A percentile compares a stretch with the other conserved stretches of the same genome.
Evolutionary conservation across 2,797 vertebrate species (phyloP).

Genomic region (Hapalemur alaotrensis): DNA sequence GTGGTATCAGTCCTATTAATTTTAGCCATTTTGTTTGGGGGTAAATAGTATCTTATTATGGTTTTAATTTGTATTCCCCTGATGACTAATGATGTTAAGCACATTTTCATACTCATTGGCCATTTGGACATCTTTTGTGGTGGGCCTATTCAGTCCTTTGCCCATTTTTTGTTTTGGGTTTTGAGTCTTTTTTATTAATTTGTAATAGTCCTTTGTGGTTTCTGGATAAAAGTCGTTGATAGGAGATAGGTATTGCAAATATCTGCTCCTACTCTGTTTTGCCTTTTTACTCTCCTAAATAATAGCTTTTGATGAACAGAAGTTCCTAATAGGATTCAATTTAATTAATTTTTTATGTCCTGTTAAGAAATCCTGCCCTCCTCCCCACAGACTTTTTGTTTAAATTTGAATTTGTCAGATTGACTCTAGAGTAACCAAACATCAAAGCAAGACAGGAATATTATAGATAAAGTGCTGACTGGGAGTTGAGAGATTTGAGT

Average conservation of each 20-base stretch:
- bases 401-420: background rate
- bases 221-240: background rate
- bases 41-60: background rate
- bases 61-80: slow-evolving; percentile 31
- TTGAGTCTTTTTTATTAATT: background rate
- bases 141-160: background rate
- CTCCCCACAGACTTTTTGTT: background rate
- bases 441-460: background rate
- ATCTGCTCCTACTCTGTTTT: background rate
- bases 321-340: background rate
- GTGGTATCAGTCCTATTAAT: background rate
- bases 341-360: background rate
- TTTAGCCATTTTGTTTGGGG: background rate
- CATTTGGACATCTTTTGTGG: background rate
- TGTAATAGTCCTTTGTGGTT: background rate
- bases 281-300: background rate
- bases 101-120: background rate
- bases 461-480: background rate
- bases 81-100: background rate
- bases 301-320: background rate
- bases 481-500: background rate
- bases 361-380: background rate
- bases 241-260: background rate
- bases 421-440: background rate
- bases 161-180: background rate